Conservation (phyloP, 2,797 vertebrate genomes). For the Lepilemur ruficaudatus region DNA sequence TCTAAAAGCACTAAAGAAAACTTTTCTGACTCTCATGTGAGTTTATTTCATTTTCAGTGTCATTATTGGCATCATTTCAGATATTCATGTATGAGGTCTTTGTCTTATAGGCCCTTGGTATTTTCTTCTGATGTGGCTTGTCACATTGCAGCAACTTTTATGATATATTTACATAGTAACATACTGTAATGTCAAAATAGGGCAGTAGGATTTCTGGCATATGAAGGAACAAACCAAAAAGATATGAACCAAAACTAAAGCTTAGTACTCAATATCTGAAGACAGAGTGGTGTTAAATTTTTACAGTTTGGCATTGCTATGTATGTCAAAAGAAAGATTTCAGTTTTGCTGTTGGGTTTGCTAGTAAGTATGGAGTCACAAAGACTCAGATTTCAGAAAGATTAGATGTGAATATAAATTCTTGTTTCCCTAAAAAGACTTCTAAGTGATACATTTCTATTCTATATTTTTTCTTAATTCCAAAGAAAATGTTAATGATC, state of each 20-base stretch:
- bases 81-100: slow-evolving; percentile 16
- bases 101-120: neutral
- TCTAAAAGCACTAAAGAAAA: slow-evolving; percentile 64
- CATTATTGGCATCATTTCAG: slow-evolving; percentile 66
- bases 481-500: neutral
- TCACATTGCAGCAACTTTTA: neutral
- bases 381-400: slow-evolving; percentile 38
- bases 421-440: neutral
- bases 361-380: neutral
- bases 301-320: slow-evolving; percentile 24
- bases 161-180: slow-evolving; percentile 56
- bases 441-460: neutral
- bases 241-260: slow-evolving; percentile 26
- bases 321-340: slow-evolving; percentile 20
- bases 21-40: slow-evolving; percentile 57
- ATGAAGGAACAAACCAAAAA: slow-evolving; percentile 50
- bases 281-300: neutral
- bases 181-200: slow-evolving; percentile 24
- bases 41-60: slow-evolving; percentile 65
- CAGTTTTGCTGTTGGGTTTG: slow-evolving; percentile 29
- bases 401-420: neutral
- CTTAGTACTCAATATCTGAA: slow-evolving; percentile 21
- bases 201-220: slow-evolving; percentile 12
- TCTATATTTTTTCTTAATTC: neutral
- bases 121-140: slow-evolving; percentile 31